Evolutionary conservation across 2,113 vertebrate species (phyloP).

Genomic region (Scomber japonicus): DNA sequence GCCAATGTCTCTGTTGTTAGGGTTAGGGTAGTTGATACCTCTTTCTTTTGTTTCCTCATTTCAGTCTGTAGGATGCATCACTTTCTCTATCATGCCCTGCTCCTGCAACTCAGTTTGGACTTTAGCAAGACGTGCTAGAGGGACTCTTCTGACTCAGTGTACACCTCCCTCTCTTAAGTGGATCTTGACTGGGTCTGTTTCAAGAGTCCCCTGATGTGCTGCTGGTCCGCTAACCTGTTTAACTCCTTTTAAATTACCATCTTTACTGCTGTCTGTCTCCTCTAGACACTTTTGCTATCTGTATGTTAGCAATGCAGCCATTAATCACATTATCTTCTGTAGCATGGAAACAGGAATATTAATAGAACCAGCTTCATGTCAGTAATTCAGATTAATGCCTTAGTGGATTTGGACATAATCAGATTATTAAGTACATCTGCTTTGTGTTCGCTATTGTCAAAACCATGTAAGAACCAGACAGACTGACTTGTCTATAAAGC

Average conservation of each 20-base stretch:
- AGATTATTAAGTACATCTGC: not conserved
- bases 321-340: conserved; percentile 27
- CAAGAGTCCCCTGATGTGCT: too few relatives aligned
- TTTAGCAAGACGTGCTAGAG: too few relatives aligned
- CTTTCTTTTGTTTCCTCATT: not conserved
- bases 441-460: not conserved
- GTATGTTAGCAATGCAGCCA: not conserved
- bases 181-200: too few relatives aligned
- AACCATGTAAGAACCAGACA: not conserved
- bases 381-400: conserved; percentile 20
- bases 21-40: not conserved
- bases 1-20: not conserved
- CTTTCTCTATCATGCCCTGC: not conserved
- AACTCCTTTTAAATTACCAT: too few relatives aligned
- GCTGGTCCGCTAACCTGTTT: too few relatives aligned
- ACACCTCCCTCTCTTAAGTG: too few relatives aligned
- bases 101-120: too few relatives aligned
- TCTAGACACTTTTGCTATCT: too few relatives aligned
- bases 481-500: not conserved
- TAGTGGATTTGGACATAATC: not conserved
- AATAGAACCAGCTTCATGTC: conserved; percentile 14
- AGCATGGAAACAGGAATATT: conserved; percentile 38
- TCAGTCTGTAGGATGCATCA: not conserved
- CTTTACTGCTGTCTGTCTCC: too few relatives aligned
- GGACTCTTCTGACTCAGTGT: too few relatives aligned